These are phyloP conservation scores for Meganola albula DNA, from an alignment of 2,888 invertebrate species.

Conservation along the genomic window DNA sequence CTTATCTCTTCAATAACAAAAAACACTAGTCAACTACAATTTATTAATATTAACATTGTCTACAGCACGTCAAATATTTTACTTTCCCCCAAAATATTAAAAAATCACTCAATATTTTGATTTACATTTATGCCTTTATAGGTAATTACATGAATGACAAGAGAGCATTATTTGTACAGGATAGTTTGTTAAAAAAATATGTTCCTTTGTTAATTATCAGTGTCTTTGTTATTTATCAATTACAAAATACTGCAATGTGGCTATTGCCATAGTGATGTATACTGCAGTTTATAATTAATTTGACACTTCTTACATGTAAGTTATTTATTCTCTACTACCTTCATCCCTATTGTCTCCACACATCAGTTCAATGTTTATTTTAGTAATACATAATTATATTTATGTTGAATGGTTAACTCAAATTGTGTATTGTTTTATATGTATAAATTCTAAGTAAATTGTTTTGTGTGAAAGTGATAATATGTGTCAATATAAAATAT, in stretches of 20 bases:
- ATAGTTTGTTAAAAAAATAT: constrained; percentile 9
- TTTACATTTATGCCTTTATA: too few species aligned
- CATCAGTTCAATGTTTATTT: constrained; percentile 51
- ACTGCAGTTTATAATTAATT: constrained; percentile 13
- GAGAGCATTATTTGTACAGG: too few species aligned
- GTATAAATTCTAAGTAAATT: constrained; percentile 70
- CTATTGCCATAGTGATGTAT: constrained; percentile 4
- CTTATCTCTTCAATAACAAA: constrained; percentile 37
- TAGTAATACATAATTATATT: constrained; percentile 63
- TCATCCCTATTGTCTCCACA: constrained; percentile 25
- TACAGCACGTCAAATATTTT: constrained; percentile 19
- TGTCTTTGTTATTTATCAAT: constrained; percentile 6
- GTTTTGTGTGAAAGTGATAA: constrained; percentile 74
- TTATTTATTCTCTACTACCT: too few species aligned
- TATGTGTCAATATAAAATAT: constrained; percentile 73
- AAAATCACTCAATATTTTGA: too few species aligned
- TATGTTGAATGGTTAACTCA: constrained; percentile 66
- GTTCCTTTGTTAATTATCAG: constrained; percentile 22
- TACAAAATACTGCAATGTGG: too few species aligned
- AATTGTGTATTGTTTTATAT: constrained; percentile 64
- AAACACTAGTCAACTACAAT: constrained; percentile 58
- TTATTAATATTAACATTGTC: constrained; percentile 21
- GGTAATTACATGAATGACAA: too few species aligned
- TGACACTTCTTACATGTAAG: constrained; percentile 22
- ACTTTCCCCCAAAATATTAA: too few species aligned